Base-by-base conservation (phyloP, 2,888 invertebrate species). In the Drosophila nr. perissopoda region DNA sequence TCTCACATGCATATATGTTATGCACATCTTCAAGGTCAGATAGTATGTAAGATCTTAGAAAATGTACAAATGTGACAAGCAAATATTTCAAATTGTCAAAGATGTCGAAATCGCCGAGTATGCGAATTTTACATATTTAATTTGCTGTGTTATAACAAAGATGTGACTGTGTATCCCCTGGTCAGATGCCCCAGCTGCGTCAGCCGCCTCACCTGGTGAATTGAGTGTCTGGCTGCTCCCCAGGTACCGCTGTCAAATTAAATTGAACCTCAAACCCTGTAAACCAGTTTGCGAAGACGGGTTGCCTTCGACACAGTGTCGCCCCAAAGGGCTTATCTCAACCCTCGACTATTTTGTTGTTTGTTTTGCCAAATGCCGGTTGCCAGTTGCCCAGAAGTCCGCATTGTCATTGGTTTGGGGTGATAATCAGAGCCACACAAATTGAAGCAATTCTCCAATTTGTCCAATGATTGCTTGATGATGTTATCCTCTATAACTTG, bases 231-330 rank as follows among this genome's bases (percentile, higher is more conserved):
- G n/a, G 38, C 27, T 42, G 81, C 73, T 70, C 69, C 70, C 78
- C 65, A 33, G 64, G 56, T 66, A 78, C 70, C 78, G 64, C 31
- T 54, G 51, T 64, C 64, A 38, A 78, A 70, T 70, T 67, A 72
- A 88, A 83, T 88, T 74, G 74, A 84, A 71, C 38, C 70, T 40
- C 67, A 52, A 71, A 49, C 64, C 56, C 48, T 25, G 4, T 25
- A 27, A 57, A 21, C 66, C 51, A 49, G 54, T 62, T 27, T 31
- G 13, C 34, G 46, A 38, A 33, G 49, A 53, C 46, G 42, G 42
- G 36, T 46, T 56, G 18, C 29, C 48, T 54, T 13, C 62, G 7
- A 34, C 46, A n/a, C 11, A 27, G 27, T 40, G 21, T 18, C 25
- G 21, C 46, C 53, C 46, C 42, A 38, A 21, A n/a, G 29, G 10